Evolutionary conservation across 2,888 invertebrate genomes (phyloP), one percentile per base, ranked within the genome.

Genomic region (Drosophila villosipedis): DNA sequence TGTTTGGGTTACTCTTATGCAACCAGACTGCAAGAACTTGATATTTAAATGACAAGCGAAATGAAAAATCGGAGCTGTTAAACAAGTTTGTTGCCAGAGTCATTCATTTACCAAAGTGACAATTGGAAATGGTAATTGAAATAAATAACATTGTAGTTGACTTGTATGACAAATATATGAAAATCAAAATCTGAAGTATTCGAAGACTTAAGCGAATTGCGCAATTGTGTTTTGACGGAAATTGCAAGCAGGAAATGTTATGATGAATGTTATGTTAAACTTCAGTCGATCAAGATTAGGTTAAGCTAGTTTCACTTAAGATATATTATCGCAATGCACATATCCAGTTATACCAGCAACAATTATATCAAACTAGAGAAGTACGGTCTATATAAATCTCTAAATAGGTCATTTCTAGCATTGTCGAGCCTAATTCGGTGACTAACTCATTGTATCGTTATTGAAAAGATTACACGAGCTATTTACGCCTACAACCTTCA

Each of bases 51-150:
- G 71, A 83, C 68, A 64, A 50, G 22, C 41, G 19, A 47, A 62
- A 49, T 62, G 35, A 37, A 67, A 74, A 71, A 61, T 65, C 30
- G 12, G n/a, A 30, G 57, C 47, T n/a, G 14, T 1, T 19, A 76
- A 84, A 68, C 76, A 67, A 80, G 91, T 91, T 91, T 74, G 78
- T 82, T 78, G 76, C 76, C 68, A 60, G 76, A 84, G 81, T 88
- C 83, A 82, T 87, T 89, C 75, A 77, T 78, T 77, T 80, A 61
- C 57, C 33, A 58, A 31, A 70, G 58, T 62, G 57, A 61, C 53
- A 62, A 62, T 58, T 73, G 60, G 14, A 68, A 73, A 54, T 65
- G 25, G 35, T 19, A 66, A 63, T 59, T 19, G 7, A 52, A 74
- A 43, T 65, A 33, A 47, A 58, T 58, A 35, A 35, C 41, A 58